These are phyloP conservation scores for Eledone cirrhosa DNA, from an alignment of 2,888 invertebrate genomes.

Conservation along the genomic window DNA sequence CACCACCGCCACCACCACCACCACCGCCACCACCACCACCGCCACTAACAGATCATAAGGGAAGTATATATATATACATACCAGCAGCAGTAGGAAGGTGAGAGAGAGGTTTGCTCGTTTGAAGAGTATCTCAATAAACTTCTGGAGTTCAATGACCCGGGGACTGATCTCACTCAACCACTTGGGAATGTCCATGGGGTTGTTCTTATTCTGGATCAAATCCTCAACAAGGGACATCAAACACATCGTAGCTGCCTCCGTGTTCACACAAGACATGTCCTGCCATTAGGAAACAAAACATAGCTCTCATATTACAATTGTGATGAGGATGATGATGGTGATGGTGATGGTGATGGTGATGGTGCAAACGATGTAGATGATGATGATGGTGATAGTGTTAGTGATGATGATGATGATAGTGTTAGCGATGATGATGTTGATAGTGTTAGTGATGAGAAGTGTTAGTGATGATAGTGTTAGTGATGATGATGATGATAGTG, in stretches of 20 bases:
- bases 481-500: no score
- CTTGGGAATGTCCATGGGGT: slow-evolving; percentile 59
- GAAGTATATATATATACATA: slow-evolving; percentile 38
- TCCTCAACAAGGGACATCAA: slow-evolving; percentile 84
- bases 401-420: no score
- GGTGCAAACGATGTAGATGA: no score
- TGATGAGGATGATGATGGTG: no score
- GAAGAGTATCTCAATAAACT: slow-evolving; percentile 59
- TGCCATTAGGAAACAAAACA: slow-evolving; percentile 33
- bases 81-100: slow-evolving; percentile 67
- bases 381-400: no score
- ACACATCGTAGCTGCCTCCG: slow-evolving; percentile 88
- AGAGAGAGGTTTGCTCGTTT: slow-evolving; percentile 81
- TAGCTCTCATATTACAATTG: background rate
- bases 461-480: no score
- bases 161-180: slow-evolving; percentile 82
- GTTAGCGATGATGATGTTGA: no score
- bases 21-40: no score
- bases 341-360: no score
- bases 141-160: slow-evolving; percentile 79
- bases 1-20: no score
- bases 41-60: no score
- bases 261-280: slow-evolving; percentile 84
- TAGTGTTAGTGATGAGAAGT: no score
- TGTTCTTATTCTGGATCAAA: slow-evolving; percentile 64